A percentile compares a stretch with the other conserved stretches of the same genome.
These are phyloP conservation scores for Ephydatia muelleri DNA, from an alignment of 37 sponge, comb jelly and placozoan genomes.

Conservation along the genomic window DNA sequence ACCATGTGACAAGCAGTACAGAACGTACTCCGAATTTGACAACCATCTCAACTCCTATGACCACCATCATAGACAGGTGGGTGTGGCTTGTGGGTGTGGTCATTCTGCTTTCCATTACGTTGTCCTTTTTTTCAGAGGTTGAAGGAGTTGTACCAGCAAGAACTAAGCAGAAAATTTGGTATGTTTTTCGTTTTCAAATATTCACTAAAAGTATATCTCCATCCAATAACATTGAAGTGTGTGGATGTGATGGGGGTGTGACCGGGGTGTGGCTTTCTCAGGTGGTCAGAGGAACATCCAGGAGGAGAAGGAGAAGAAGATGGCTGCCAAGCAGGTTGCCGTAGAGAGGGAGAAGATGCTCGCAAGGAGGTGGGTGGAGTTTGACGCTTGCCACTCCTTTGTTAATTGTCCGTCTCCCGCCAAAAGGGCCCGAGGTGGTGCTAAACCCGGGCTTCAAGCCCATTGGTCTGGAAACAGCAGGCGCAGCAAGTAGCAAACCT, in stretches of 20 bases:
- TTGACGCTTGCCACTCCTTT: neutral
- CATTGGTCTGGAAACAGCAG: conserved; percentile 16
- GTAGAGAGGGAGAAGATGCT: conserved; percentile 64
- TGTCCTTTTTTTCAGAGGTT: conserved; percentile 44
- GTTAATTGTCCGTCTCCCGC: neutral
- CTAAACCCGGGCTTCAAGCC: conserved; percentile 54
- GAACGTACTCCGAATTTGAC: conserved; percentile 84
- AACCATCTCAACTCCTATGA: conserved; percentile 94
- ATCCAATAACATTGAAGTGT: too few species aligned
- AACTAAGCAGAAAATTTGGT: conserved; percentile 69
- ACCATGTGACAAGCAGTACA: conserved; percentile 89
- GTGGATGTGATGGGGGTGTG: too few species aligned
- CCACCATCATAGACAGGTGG: conserved; percentile 88
- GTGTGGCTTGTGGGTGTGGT: neutral
- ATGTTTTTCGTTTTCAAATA: too few species aligned
- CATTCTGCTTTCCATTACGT: neutral
- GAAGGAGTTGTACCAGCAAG: conserved; percentile 64
- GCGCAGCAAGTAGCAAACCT: neutral
- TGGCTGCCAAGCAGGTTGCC: conserved; percentile 47
- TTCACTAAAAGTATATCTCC: too few species aligned
- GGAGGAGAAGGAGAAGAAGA: conserved; percentile 54
- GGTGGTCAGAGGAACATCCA: conserved; percentile 41
- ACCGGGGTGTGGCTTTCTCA: neutral
- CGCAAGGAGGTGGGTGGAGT: conserved; percentile 10
- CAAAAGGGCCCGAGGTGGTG: conserved; percentile 4